Percentiles rank a stretch among this genome's conserved stretches.
These are phyloP conservation scores for Lophochroa leadbeateri DNA, from an alignment of 2,113 vertebrate species.

Conservation along the genomic window DNA sequence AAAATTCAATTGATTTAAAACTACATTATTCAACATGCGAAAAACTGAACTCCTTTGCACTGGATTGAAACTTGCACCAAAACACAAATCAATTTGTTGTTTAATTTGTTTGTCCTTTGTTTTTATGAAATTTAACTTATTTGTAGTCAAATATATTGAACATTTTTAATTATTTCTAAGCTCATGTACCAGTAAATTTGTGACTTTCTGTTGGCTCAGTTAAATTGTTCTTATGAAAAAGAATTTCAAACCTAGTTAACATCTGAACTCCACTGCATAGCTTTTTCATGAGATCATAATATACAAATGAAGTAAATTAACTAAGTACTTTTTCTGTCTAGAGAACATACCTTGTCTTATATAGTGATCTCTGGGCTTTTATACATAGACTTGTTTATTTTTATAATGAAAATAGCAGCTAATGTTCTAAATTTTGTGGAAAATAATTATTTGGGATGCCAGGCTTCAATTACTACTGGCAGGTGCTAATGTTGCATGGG, in stretches of 20 bases:
- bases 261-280: neutral
- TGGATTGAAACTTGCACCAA: neutral
- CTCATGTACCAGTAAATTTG: neutral
- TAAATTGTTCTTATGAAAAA: neutral
- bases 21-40: neutral
- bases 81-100: neutral
- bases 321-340: neutral
- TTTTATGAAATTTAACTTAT: neutral
- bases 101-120: neutral
- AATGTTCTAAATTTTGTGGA: neutral
- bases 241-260: neutral
- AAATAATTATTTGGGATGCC: neutral
- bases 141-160: neutral
- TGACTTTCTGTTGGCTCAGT: neutral
- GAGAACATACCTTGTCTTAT: neutral
- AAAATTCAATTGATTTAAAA: neutral
- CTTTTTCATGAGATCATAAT: neutral
- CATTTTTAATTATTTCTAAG: neutral
- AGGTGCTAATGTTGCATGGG: neutral
- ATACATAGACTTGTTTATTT: neutral
- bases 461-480: neutral
- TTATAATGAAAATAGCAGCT: neutral
- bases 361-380: neutral
- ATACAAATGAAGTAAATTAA: neutral
- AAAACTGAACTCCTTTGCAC: neutral